phyloP scores from a whole-genome alignment of 1,140 invertebrate species.

The Hetaerina americana region DNA sequence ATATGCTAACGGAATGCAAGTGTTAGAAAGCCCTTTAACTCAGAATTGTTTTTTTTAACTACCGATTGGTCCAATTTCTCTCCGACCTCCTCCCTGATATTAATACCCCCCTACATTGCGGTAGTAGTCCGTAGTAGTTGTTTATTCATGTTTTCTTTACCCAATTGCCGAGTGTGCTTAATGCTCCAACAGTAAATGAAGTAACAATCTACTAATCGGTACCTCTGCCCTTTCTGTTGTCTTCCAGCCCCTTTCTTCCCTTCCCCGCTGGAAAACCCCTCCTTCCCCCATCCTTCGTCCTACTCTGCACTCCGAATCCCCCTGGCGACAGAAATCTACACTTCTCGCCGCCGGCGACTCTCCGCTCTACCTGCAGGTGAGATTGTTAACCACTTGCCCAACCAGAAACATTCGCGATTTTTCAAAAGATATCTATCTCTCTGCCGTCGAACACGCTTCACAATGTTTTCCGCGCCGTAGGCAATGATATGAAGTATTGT shows the following conservation, averaged over 20 bases:
- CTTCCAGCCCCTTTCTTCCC: not conserved
- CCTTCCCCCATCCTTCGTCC: not conserved
- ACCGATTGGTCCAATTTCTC: not conserved
- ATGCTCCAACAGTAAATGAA: not conserved
- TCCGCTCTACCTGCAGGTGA: not conserved
- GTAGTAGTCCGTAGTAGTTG: not conserved
- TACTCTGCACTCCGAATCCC: not conserved
- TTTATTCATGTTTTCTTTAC: no score
- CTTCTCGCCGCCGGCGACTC: not conserved
- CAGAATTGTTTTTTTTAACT: not conserved
- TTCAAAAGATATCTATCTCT: no score
- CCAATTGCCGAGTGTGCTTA: not conserved
- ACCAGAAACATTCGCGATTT: not conserved
- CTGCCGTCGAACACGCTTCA: no score
- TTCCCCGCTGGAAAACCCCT: not conserved
- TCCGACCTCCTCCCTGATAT: not conserved
- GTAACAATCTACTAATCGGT: not conserved
- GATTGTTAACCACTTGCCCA: not conserved
- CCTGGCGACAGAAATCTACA: not conserved
- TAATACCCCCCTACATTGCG: not conserved
- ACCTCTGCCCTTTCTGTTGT: not conserved
- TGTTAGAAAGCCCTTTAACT: not conserved
- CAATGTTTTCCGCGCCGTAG: no score
- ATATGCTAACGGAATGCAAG: no score
- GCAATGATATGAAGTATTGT: no score